Evolutionary conservation across 37 sponge, comb jelly and placozoan species (phyloP).

Genomic region (Dysidea cf. avara): DNA sequence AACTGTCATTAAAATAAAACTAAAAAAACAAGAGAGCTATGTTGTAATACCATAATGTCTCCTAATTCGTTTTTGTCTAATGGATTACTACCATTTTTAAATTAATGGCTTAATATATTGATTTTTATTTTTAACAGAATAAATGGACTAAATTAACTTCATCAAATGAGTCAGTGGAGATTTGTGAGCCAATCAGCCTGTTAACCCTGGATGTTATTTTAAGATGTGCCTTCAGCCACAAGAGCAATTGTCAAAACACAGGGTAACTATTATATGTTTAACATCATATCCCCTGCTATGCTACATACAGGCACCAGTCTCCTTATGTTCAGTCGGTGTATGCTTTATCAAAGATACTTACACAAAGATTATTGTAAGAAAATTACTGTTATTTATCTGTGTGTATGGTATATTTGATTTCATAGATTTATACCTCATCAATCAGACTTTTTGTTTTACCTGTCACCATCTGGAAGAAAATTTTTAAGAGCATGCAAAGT

Average conservation of each 20-base stretch:
- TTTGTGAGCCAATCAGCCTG: not conserved
- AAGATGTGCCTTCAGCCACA: constrained; percentile 68
- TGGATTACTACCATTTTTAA: too few relatives aligned
- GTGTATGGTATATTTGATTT: not conserved
- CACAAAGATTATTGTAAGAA: constrained; percentile 48
- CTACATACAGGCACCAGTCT: constrained; percentile 30
- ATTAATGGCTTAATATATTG: too few relatives aligned
- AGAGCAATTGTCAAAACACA: constrained; percentile 67
- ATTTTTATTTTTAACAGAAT: too few relatives aligned
- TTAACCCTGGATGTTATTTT: constrained; percentile 78
- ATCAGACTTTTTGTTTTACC: constrained; percentile 56
- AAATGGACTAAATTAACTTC: not conserved
- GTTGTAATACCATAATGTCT: too few relatives aligned
- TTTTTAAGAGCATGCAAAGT: constrained; percentile 35
- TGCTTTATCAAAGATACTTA: constrained; percentile 32
- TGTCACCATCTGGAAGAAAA: constrained; percentile 32
- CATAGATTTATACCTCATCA: constrained; percentile 57
- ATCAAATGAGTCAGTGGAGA: not conserved
- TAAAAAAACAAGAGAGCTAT: too few relatives aligned
- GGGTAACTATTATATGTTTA: not conserved
- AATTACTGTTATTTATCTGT: not conserved
- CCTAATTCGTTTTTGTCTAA: too few relatives aligned
- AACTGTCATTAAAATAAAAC: too few relatives aligned
- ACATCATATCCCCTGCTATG: too few relatives aligned
- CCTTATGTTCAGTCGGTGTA: constrained; percentile 48